These are phyloP conservation scores for Eilema depressum DNA, from an alignment of 2,888 invertebrate genomes.

Conservation along the genomic window DNA sequence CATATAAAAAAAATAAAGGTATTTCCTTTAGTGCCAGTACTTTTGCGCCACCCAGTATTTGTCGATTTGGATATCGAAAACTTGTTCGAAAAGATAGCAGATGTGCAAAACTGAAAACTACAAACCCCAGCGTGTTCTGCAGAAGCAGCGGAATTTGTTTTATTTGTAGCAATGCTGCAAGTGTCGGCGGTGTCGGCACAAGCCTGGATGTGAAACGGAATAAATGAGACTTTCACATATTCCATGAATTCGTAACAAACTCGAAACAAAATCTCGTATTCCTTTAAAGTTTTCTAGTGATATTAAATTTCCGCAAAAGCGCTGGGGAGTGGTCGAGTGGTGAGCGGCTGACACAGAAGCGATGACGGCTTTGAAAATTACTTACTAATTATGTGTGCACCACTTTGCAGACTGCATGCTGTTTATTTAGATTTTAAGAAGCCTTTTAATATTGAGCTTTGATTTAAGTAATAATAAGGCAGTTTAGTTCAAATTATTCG, in stretches of 20 bases:
- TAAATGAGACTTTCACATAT: conserved; percentile 20
- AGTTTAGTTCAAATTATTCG: too few relatives aligned
- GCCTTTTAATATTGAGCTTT: neutral
- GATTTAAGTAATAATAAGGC: neutral
- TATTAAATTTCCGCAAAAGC: conserved; percentile 37
- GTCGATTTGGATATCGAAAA: neutral
- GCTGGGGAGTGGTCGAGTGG: neutral
- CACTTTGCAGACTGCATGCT: neutral
- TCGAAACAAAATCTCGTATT: conserved; percentile 30
- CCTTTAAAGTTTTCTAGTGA: conserved; percentile 30
- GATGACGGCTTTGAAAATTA: conserved; percentile 47
- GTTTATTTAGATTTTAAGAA: neutral
- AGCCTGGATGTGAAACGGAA: conserved; percentile 16
- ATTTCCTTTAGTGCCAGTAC: too few relatives aligned
- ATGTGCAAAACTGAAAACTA: neutral
- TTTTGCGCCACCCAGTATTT: too few relatives aligned
- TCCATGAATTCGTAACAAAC: conserved; percentile 30
- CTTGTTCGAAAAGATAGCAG: conserved; percentile 3
- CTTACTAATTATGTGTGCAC: neutral
- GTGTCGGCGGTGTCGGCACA: conserved; percentile 13
- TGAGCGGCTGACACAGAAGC: conserved; percentile 7
- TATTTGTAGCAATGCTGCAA: conserved; percentile 8
- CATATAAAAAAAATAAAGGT: too few relatives aligned
- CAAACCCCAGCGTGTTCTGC: neutral
- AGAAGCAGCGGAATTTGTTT: conserved; percentile 4